Base-by-base conservation (phyloP, 2,113 vertebrate genomes). In the Sinosuthora webbiana region DNA sequence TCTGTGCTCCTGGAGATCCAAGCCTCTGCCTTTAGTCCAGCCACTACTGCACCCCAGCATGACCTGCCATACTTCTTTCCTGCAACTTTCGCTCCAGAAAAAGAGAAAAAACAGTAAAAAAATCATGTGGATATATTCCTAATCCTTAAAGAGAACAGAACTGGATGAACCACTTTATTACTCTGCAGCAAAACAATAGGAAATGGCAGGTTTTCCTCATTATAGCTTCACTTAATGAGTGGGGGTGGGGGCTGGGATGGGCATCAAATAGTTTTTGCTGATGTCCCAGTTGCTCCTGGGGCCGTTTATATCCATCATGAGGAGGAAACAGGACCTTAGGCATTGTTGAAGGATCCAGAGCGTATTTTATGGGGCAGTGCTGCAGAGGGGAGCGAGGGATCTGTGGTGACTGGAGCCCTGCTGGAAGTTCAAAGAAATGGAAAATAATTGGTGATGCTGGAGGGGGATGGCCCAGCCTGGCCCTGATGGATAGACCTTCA, bases 41-140 rank as follows among this genome's bases (percentile, higher is more conserved):
- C 31, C 39, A 9, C 31, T 1, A 1, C 31, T 8, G 37, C 33
- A 35, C 45, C 24, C 62, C 73, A 30, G 55, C 14, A 10, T 73
- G 69, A 8, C 21, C n/a, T 31, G 33, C 60, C 60, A 35, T 16
- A 0, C 64, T 45, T 64, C 37, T 65, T 64, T 13, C 33, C 62
- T 47, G 17, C 31, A 24, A 24, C 31, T 83, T 90, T 50, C 23
- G 23, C 25, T 45, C 31, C 28, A n/a, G 19, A 23, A 60, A 68
- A 87, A 41, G 11, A 39, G 15, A 20, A 64, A 63, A 68, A 45
- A 6, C 31, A 8, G 13, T 10, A 17, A 57, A 45, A 45, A 33
- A 78, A 37, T 0, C 0, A 15, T 7, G 28, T 41, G 4, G 15
- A 2, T 75, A 0, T 52, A 27, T 41, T 52, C 45, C 39, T 45